Base-by-base conservation (phyloP, 2,797 vertebrate genomes). In the Sciurus vulgaris region DNA sequence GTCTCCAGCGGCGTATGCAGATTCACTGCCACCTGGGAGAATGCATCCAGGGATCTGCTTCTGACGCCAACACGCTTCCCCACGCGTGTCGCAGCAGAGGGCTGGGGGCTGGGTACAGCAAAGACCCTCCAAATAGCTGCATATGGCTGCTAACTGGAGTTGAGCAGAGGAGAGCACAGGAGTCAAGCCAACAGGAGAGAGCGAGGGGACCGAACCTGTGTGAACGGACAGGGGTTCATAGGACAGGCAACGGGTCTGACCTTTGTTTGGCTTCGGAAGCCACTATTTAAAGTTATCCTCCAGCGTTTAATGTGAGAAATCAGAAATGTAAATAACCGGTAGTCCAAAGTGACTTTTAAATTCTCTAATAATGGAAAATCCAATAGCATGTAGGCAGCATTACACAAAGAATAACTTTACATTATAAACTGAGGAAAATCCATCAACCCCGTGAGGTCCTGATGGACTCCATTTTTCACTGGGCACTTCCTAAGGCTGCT, bases 291-390 rank as follows among this genome's bases (percentile, higher is more conserved):
- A 89, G 47, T 51, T 67, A 41, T 54, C 30, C 2, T 28, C 70
- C 24, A 59, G 44, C 49, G 56, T 38, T 97, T 92, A 93, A 96
- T 33, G 20, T 86, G 84, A 92, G 84, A 76, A 93, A 96, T 94
- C 72, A 96, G 90, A 95, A 96, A 94, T 81, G 82, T 93, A 96
- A 97, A 94, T 96, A 97, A 96, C 81, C 33, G 74, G 87, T 44
- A 78, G 65, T 74, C 82, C 61, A 92, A 95, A 96, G 83, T 96
- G 84, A 86, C 96, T 97, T 98, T 97, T 95, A 98, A 98, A 97
- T 97, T 74, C 65, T 84, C 92, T 95, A 96, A 94, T 97, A 97
- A 98, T 98, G 97, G 89, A 97, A 97, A 97, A 98, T 92, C 78
- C 72, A 1, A 77, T 97, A 97, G 91, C 77, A 78, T 33, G 61